Evolutionary conservation across 37 sponge, comb jelly and placozoan genomes (phyloP).

Genomic region (Crambe crambe): DNA sequence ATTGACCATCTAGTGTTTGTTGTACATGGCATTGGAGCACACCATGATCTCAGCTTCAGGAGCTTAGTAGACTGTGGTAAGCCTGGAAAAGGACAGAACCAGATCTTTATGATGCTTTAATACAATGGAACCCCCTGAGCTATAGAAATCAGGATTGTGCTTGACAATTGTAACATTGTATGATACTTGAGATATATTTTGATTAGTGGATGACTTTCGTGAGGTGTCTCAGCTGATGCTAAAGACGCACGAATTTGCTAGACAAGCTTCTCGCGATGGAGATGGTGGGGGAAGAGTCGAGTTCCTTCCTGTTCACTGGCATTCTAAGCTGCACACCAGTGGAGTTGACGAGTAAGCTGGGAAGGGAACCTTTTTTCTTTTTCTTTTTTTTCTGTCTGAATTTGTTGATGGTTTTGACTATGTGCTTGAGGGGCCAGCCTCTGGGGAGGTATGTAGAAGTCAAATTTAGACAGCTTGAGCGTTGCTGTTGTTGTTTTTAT

Average conservation of each 20-base stretch:
- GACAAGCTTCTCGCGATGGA: constrained; percentile 38
- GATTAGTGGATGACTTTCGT: constrained; percentile 90
- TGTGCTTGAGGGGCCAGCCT: too few relatives aligned
- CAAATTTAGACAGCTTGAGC: too few relatives aligned
- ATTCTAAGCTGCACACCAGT: constrained; percentile 68
- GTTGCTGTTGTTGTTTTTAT: too few relatives aligned
- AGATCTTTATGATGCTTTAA: neutral
- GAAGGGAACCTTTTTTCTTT: neutral
- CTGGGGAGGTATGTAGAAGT: too few relatives aligned
- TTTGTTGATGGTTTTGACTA: too few relatives aligned
- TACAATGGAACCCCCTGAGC: neutral
- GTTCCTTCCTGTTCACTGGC: constrained; percentile 97
- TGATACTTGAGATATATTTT: neutral
- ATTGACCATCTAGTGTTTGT: constrained; percentile 96
- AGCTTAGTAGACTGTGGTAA: constrained; percentile 87
- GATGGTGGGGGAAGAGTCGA: constrained; percentile 85
- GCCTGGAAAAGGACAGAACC: too few relatives aligned
- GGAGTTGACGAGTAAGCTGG: constrained; percentile 75
- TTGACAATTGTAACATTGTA: neutral
- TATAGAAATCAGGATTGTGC: neutral
- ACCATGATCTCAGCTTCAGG: constrained; percentile 75
- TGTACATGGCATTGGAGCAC: constrained; percentile 90
- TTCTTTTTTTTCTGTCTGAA: too few relatives aligned
- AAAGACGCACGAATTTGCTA: constrained; percentile 62
- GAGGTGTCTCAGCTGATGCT: constrained; percentile 82